Evolutionary conservation across 2,113 vertebrate genomes (phyloP), one percentile per base, ranked within the genome.

Genomic region (Xiphorhynchus elegans): DNA sequence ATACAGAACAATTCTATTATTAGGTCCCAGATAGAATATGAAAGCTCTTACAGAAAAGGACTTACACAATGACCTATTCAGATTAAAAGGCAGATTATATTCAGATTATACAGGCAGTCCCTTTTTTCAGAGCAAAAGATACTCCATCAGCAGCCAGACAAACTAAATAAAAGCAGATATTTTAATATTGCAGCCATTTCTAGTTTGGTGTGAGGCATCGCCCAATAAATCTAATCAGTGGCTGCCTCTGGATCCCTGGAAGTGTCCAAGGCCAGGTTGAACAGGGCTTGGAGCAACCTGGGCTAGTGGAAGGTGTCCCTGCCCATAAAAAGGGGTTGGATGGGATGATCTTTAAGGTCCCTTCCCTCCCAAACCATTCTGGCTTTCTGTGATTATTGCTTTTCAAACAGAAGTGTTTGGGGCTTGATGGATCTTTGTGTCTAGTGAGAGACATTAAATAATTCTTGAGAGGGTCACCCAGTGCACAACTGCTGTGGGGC

Each of bases 41-140:
- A 91, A 97, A 86, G 76, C 60, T 75, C 47, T 67, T 63, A 63
- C 80, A 87, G 86, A 91, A 76, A 77, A 52, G 13, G 52, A 59
- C 60, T 74, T 49, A 52, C 39, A 95, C 77, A 95, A 72, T 64
- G 60, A 94, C 53, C 66, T 79, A 64, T 87, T 96, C 87, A 92
- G 47, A 75, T 79, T 66, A 81, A 42, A 91, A 87, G 13, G n/a
- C n/a, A n/a, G n/a, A n/a, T n/a, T n/a, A n/a, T n/a, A n/a, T n/a
- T n/a, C n/a, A n/a, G n/a, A n/a, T 23, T 77, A n/a, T 63, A 42
- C 40, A 74, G 42, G 55, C 56, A 92, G 28, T 21, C 18, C 53
- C 28, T 59, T 85, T 87, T 86, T 44, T 79, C 53, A 31, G 69
- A 84, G 79, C 39, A 68, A 25, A 17, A 87, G 60, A 67, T 68